phyloP scores from a whole-genome alignment of 2,888 invertebrate genomes.

The Phaedon cochleariae region DNA sequence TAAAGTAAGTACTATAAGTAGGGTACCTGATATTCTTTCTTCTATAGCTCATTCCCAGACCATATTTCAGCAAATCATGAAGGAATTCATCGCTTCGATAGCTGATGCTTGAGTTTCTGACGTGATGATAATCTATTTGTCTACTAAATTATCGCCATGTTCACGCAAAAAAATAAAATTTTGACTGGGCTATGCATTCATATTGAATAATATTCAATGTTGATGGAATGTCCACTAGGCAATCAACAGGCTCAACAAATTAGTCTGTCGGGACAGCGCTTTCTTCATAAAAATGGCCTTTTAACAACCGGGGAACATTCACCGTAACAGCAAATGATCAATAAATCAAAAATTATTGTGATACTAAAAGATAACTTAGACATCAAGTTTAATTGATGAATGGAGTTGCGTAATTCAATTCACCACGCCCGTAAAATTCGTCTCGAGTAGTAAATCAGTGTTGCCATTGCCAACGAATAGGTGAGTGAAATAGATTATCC shows the following conservation, averaged over 20 bases:
- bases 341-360: constrained; percentile 15
- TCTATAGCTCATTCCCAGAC: no score
- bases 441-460: neutral
- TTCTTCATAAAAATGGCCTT: neutral
- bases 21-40: no score
- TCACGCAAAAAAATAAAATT: no score
- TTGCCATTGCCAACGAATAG: neutral
- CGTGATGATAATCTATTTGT: no score
- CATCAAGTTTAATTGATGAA: neutral
- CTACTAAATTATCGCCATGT: no score
- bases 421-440: constrained; percentile 21
- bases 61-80: no score
- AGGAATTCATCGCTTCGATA: no score
- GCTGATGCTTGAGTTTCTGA: no score
- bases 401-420: constrained; percentile 15
- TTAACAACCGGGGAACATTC: constrained; percentile 4
- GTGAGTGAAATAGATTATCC: neutral
- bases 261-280: neutral
- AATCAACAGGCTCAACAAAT: neutral
- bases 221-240: neutral
- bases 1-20: no score
- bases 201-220: neutral
- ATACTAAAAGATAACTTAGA: neutral
- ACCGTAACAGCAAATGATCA: neutral
- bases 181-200: neutral